Evolutionary conservation across 2,113 vertebrate genomes (phyloP).

Genomic region (Oceanodroma tethys): DNA sequence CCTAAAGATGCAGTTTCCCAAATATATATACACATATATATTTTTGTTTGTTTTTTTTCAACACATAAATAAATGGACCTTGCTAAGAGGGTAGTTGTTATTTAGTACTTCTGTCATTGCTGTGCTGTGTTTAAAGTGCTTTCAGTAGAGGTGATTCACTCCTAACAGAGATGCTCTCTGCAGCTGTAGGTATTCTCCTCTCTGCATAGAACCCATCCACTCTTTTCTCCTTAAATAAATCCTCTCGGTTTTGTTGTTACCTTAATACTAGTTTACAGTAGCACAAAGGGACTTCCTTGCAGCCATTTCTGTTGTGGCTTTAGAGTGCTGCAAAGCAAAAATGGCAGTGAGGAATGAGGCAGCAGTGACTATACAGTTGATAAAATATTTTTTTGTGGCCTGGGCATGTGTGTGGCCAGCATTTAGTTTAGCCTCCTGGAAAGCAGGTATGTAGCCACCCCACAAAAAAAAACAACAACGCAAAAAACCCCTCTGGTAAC

Average conservation of each 20-base stretch:
- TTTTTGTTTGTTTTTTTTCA: background rate
- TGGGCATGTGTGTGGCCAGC: background rate
- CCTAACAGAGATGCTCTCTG: background rate
- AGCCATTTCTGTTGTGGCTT: background rate
- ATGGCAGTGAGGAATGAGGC: background rate
- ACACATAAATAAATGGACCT: background rate
- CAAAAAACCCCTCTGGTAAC: background rate
- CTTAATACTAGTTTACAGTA: background rate
- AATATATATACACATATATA: background rate
- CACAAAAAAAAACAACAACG: no score
- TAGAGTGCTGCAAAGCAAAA: background rate
- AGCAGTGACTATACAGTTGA: background rate
- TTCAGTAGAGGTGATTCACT: background rate
- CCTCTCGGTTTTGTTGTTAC: background rate
- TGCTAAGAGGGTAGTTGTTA: background rate
- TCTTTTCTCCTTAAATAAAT: background rate
- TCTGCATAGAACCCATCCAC: background rate
- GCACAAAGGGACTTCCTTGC: background rate
- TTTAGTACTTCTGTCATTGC: background rate
- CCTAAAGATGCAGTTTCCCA: background rate
- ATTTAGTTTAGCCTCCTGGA: background rate
- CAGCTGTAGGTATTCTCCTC: background rate
- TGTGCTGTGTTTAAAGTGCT: background rate
- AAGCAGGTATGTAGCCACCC: background rate
- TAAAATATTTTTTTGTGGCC: background rate